Conservation (phyloP, 2,888 invertebrate genomes). For the Cheilosia impressa region DNA sequence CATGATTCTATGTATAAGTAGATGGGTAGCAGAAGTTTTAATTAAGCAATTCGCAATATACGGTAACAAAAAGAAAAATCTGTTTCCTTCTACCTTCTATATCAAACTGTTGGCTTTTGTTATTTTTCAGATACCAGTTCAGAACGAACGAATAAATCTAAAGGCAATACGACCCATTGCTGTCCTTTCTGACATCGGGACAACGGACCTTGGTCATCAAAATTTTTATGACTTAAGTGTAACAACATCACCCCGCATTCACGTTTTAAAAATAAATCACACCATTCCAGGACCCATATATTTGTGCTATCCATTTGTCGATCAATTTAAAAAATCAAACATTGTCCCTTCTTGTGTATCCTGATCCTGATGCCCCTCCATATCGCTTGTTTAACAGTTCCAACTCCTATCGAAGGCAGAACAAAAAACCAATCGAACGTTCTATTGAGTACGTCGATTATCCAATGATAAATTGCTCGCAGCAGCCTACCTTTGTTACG, state of each 20-base stretch:
- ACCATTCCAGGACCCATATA: slow-evolving; percentile 35
- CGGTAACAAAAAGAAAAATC: no score
- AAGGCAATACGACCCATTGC: not conserved
- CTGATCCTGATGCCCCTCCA: slow-evolving; percentile 25
- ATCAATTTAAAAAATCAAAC: slow-evolving; percentile 52
- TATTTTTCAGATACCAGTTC: not conserved
- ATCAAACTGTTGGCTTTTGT: not conserved
- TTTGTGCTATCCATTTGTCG: slow-evolving; percentile 46
- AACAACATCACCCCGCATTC: slow-evolving; percentile 50
- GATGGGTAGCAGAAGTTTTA: no score
- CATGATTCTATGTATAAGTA: no score
- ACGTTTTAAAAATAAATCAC: slow-evolving; percentile 47
- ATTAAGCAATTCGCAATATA: no score
- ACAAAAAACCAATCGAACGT: slow-evolving; percentile 64
- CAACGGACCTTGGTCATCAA: slow-evolving; percentile 45
- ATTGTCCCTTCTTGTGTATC: slow-evolving; percentile 38
- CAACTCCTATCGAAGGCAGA: slow-evolving; percentile 17
- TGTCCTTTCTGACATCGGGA: not conserved
- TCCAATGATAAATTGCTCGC: slow-evolving; percentile 72
- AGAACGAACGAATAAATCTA: slow-evolving; percentile 13
- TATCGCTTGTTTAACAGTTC: slow-evolving; percentile 12
- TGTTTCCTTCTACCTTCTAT: no score
- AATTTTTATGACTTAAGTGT: slow-evolving; percentile 65
- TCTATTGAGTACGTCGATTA: slow-evolving; percentile 68
- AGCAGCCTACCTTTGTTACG: slow-evolving; percentile 59